A percentile compares a stretch with the other conserved stretches of the same genome.
These are phyloP conservation scores for Bujurquina vittata DNA, from an alignment of 2,113 vertebrate genomes.

Conservation along the genomic window DNA sequence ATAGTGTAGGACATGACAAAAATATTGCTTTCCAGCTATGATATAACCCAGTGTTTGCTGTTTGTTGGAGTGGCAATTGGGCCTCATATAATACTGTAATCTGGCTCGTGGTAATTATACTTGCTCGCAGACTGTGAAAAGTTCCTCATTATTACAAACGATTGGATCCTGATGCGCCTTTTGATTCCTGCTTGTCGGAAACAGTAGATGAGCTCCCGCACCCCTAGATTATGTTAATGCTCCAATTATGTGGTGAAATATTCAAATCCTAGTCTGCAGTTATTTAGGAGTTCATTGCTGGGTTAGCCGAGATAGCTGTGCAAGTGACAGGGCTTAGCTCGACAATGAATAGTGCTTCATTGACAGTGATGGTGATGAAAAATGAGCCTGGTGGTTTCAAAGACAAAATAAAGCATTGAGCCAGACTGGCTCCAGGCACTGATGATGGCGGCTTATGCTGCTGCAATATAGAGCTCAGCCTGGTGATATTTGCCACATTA, in stretches of 20 bases:
- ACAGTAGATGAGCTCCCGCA: conserved; percentile 59
- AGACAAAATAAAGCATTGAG: conserved; percentile 69
- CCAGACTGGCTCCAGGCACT: conserved; percentile 1
- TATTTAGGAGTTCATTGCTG: conserved; percentile 76
- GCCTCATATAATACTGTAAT: conserved; percentile 60
- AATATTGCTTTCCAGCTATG: conserved; percentile 34
- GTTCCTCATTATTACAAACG: conserved; percentile 71
- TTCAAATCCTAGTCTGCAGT: conserved; percentile 77
- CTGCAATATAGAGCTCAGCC: conserved; percentile 9
- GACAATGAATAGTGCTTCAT: conserved; percentile 68
- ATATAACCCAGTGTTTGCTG: conserved; percentile 47
- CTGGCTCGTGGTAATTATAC: conserved; percentile 77
- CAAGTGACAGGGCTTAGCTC: conserved; percentile 61
- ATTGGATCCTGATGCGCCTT: conserved; percentile 74
- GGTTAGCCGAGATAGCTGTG: conserved; percentile 70
- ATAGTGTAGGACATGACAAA: conserved; percentile 22
- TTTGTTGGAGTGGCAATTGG: conserved; percentile 60
- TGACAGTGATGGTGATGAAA: conserved; percentile 76
- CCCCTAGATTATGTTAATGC: conserved; percentile 79
- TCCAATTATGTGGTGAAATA: conserved; percentile 79
- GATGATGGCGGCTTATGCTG: neutral
- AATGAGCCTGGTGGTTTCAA: conserved; percentile 61
- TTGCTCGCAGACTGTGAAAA: conserved; percentile 70
- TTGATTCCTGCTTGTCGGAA: conserved; percentile 61
- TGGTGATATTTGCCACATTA: conserved; percentile 59